These are phyloP conservation scores for Leptinotarsa rubiginosa DNA, from an alignment of 2,888 invertebrate genomes.

Conservation along the genomic window DNA sequence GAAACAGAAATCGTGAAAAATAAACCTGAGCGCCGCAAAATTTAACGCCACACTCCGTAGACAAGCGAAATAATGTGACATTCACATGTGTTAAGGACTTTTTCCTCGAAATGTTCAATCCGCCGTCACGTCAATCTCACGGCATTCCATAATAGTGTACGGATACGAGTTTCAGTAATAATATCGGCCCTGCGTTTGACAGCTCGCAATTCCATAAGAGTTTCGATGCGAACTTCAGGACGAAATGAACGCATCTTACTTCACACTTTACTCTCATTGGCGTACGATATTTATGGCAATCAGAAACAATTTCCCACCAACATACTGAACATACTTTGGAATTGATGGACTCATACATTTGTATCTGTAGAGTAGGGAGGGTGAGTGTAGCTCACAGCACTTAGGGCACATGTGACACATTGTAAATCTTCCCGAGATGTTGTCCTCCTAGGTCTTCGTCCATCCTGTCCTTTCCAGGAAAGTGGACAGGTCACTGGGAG, in stretches of 20 bases:
- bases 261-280: neutral
- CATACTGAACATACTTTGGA: too few relatives aligned
- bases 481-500: too few relatives aligned
- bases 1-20: constrained; percentile 9
- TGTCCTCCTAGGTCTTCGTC: too few relatives aligned
- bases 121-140: constrained; percentile 34
- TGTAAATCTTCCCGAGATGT: too few relatives aligned
- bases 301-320: neutral
- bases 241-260: constrained; percentile 27
- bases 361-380: too few relatives aligned
- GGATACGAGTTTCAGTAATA: constrained; percentile 36
- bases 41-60: neutral
- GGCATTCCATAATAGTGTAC: constrained; percentile 23
- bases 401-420: too few relatives aligned
- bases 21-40: neutral
- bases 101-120: constrained; percentile 32
- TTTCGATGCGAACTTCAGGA: constrained; percentile 20
- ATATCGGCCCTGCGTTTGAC: constrained; percentile 32
- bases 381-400: too few relatives aligned
- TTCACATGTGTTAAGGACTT: constrained; percentile 25
- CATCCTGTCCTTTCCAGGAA: too few relatives aligned
- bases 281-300: neutral
- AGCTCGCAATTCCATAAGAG: constrained; percentile 29
- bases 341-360: too few relatives aligned
- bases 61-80: constrained; percentile 29